Evolutionary conservation across 2,797 vertebrate species (phyloP).

Genomic region (Gambelia wislizenii): DNA sequence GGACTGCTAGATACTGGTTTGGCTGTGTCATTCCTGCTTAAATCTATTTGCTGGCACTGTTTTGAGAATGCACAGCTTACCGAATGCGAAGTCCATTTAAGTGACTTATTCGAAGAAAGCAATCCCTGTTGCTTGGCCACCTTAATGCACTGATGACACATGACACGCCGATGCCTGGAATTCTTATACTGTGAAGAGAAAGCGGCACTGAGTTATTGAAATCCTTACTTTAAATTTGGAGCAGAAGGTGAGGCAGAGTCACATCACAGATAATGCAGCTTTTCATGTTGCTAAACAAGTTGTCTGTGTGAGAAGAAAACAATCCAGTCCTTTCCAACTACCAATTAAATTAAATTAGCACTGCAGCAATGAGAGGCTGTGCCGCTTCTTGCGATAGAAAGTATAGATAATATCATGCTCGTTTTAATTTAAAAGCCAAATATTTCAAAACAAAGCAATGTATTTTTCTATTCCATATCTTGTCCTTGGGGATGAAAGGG

Average conservation of each 20-base stretch:
- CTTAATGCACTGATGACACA: conserved; percentile 27
- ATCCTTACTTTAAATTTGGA: conserved; percentile 11
- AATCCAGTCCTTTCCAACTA: neutral
- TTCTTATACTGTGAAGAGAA: neutral
- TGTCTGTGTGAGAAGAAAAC: neutral
- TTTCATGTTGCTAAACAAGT: conserved; percentile 11
- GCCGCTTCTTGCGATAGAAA: neutral
- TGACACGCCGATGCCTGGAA: neutral
- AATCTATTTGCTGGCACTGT: conserved; percentile 38
- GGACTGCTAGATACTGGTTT: conserved; percentile 51
- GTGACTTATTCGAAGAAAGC: conserved; percentile 46
- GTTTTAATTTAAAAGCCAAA: neutral
- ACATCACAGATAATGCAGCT: neutral
- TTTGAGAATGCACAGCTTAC: conserved; percentile 48
- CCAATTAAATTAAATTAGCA: conserved; percentile 20
- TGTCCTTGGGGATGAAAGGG: neutral
- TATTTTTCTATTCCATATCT: neutral
- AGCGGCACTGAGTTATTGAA: conserved; percentile 22
- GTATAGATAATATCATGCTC: conserved; percentile 4
- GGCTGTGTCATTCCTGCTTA: conserved; percentile 46
- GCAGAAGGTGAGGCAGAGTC: conserved; percentile 7
- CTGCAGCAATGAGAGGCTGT: neutral
- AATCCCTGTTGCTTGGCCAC: conserved; percentile 4
- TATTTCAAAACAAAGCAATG: neutral
- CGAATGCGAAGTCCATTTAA: conserved; percentile 31